Conservation (phyloP, 2,113 vertebrate species). For the Tragelaphus imberbis region DNA sequence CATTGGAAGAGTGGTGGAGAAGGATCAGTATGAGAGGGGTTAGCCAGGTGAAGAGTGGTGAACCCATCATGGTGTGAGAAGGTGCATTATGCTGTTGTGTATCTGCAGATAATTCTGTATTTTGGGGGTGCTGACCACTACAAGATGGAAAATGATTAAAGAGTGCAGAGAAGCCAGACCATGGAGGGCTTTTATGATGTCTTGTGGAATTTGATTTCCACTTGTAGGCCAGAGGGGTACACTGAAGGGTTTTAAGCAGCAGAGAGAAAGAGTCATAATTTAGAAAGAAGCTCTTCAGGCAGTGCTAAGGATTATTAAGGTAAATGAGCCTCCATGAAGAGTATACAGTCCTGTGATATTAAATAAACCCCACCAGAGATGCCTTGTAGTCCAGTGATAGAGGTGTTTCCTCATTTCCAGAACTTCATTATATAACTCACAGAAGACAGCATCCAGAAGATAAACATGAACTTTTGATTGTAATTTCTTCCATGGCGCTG, state of each 20-base stretch:
- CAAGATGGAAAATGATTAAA: background rate
- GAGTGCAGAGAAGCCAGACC: background rate
- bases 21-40: background rate
- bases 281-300: background rate
- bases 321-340: background rate
- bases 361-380: background rate
- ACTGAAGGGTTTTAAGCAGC: background rate
- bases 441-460: background rate
- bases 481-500: background rate
- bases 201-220: background rate
- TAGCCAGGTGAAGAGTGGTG: background rate
- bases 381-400: background rate
- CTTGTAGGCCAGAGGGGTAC: background rate
- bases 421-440: background rate
- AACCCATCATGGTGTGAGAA: background rate
- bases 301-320: background rate
- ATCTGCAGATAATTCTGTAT: background rate
- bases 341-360: background rate
- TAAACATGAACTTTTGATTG: background rate
- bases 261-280: conserved; percentile 15
- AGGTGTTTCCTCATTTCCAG: background rate
- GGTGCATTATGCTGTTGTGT: background rate
- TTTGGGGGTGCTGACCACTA: background rate
- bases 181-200: background rate
- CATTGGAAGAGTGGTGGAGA: background rate